Evolutionary conservation across 2,113 vertebrate genomes (phyloP), one percentile per base, ranked within the genome.

Genomic region (Cephalopholis sonnerati): DNA sequence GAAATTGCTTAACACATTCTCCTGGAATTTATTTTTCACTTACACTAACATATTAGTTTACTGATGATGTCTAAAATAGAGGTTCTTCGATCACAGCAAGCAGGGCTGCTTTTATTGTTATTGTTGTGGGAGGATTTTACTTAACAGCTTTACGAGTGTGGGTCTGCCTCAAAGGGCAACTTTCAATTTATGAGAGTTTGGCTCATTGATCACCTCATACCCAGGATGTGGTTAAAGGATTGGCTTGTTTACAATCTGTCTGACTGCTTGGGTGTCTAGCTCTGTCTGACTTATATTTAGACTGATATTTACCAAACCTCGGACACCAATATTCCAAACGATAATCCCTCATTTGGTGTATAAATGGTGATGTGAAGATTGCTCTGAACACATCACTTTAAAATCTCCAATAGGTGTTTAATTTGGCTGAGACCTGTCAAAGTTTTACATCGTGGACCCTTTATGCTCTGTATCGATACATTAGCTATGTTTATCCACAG

Each of bases 51-150:
- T 15, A 51, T 44, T 41, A 24, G 18, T 27, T 7, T 32, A 16
- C 69, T 55, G 58, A 36, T 79, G n/a, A 48, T 72, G 74, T 59
- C 39, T 4, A n/a, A 20, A 61, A 63, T 44, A 44, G 16, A 27
- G 5, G 7, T 61, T 41, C n/a, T 74, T 41, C 16, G 11, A 55
- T 78, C 46, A 54, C 58, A 36, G 32, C 5, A 13, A 39, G 27
- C 7, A 1, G 36, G n/a, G 20, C 6, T 46, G 48, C 59, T 65
- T 65, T 82, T 59, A 85, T 50, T 41, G 29, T 59, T 83, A 24
- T 48, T 79, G 69, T 25, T 36, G 61, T 24, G 54, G 22, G 24
- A 41, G 73, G 77, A 66, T 71, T 81, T 41, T 32, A 75, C 63
- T 61, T 41, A 61, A 77, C 29, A 55, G 48, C 68, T 78, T 77